phyloP scores from a whole-genome alignment of 1,140 invertebrate species.

The Anastrepha ludens region DNA sequence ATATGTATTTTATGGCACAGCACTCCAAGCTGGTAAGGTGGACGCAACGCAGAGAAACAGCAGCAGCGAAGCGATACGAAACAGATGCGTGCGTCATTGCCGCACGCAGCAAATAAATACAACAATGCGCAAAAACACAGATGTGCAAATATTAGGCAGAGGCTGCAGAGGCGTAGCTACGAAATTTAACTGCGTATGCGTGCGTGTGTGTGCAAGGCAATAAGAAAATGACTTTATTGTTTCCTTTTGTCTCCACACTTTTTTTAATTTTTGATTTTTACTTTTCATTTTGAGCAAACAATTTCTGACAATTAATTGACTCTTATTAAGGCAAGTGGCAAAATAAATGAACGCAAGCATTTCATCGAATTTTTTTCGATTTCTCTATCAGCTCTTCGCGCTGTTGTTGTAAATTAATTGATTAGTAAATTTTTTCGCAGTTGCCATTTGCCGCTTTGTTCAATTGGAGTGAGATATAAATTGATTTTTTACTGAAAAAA shows the following conservation, averaged over 20 bases:
- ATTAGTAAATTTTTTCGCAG: conserved; percentile 25
- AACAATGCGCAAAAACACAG: not conserved
- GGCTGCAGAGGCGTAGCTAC: too few relatives aligned
- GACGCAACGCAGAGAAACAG: not conserved
- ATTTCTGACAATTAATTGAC: conserved; percentile 11
- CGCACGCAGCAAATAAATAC: not conserved
- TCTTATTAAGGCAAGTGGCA: not conserved
- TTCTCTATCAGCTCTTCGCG: not conserved
- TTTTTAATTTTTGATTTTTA: not conserved
- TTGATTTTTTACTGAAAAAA: not conserved
- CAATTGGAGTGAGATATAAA: conserved; percentile 19
- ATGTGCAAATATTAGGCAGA: not conserved
- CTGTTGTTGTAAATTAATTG: conserved; percentile 16
- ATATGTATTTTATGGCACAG: not conserved
- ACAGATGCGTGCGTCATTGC: conserved; percentile 29
- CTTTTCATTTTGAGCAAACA: not conserved
- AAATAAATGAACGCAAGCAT: not conserved
- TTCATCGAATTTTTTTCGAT: too few relatives aligned
- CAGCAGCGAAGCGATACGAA: not conserved
- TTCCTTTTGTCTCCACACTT: not conserved
- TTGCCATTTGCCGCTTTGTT: not conserved
- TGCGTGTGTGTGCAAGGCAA: too few relatives aligned
- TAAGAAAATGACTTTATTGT: too few relatives aligned
- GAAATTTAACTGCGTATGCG: too few relatives aligned
- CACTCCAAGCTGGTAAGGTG: not conserved